Evolutionary conservation across 2,113 vertebrate genomes (phyloP).

Genomic region (Laticauda colubrina): DNA sequence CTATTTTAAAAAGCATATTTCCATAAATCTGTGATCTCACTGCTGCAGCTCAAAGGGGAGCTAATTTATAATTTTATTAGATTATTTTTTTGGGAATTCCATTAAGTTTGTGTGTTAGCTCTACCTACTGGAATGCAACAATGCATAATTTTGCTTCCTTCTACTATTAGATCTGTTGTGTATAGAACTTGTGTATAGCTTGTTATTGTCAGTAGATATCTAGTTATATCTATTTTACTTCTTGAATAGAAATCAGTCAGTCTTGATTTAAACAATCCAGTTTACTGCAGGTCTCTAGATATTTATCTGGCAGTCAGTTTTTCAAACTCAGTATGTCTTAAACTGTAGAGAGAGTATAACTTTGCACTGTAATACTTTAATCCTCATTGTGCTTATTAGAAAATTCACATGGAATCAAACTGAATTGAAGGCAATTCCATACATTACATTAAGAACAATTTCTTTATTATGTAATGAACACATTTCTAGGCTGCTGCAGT

Average conservation of each 20-base stretch:
- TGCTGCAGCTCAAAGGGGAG: not conserved
- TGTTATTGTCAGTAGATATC: not conserved
- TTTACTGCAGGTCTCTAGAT: not conserved
- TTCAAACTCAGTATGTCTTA: not conserved
- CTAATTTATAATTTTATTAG: conserved; percentile 35
- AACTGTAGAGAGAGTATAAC: not conserved
- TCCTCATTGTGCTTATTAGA: not conserved
- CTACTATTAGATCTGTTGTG: not conserved
- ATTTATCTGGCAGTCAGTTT: not conserved
- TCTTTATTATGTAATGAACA: not conserved
- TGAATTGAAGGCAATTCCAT: not conserved
- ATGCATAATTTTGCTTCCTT: conserved; percentile 40
- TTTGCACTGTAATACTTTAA: not conserved
- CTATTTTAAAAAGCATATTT: not conserved
- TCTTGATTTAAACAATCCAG: not conserved
- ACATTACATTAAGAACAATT: not conserved
- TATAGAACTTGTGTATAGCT: not conserved
- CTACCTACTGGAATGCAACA: not conserved
- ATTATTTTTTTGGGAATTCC: conserved; percentile 34
- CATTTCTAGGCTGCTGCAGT: not conserved
- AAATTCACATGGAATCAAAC: not conserved
- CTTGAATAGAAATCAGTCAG: not conserved
- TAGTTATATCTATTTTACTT: not conserved
- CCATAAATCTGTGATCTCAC: conserved; percentile 23
- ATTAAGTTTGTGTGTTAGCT: conserved; percentile 11